These are phyloP conservation scores for Ormyrus labotus DNA, from an alignment of 2,888 invertebrate genomes.

Conservation along the genomic window DNA sequence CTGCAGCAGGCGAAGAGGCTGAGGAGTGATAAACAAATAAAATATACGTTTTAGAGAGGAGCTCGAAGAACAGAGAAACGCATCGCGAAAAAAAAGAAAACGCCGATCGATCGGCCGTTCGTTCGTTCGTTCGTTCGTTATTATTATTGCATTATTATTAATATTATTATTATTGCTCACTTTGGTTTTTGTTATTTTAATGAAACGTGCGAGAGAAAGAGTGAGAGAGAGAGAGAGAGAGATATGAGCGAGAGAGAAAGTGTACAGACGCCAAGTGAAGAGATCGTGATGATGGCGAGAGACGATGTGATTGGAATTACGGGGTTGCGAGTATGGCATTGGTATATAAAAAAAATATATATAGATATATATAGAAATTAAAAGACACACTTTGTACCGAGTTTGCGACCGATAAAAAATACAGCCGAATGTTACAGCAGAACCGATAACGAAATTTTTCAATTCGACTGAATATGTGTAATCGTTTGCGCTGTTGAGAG, in stretches of 20 bases:
- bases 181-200: conserved; percentile 70
- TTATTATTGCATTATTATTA: conserved; percentile 61
- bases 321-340: conserved; percentile 39
- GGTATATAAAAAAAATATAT: conserved; percentile 7
- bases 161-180: conserved; percentile 61
- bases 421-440: conserved; percentile 24
- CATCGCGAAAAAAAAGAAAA: conserved; percentile 53
- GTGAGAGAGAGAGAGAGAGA: conserved; percentile 37
- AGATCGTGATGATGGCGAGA: conserved; percentile 26
- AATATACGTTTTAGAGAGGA: not conserved
- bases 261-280: conserved; percentile 26
- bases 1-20: conserved; percentile 46
- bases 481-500: conserved; percentile 32
- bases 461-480: conserved; percentile 50
- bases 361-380: conserved; percentile 21
- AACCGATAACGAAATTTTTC: conserved; percentile 38
- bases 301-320: conserved; percentile 57
- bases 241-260: conserved; percentile 1
- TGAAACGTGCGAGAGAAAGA: conserved; percentile 62
- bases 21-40: conserved; percentile 29
- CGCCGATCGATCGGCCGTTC: conserved; percentile 58
- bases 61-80: conserved; percentile 48
- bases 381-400: conserved; percentile 17
- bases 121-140: conserved; percentile 62
- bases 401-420: conserved; percentile 10